A percentile compares a stretch with the other conserved stretches of the same genome.
phyloP scores from a whole-genome alignment of 2,888 invertebrate genomes.

The Cryptocephalus primarius region DNA sequence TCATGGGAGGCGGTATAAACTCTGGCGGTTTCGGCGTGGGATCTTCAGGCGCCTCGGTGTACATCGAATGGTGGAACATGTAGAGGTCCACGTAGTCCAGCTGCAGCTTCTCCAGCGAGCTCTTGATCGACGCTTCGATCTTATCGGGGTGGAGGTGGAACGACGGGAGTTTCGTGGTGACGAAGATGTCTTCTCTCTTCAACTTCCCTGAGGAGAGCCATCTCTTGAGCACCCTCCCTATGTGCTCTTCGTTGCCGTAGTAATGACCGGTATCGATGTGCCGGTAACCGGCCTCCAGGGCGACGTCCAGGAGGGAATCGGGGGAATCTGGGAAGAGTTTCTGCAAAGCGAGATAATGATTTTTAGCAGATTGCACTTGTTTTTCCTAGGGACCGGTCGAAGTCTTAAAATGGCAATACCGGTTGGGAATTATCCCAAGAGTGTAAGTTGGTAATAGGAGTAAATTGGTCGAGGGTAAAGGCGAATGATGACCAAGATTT shows the following conservation, averaged over 20 bases:
- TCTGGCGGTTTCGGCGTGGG: conserved; percentile 37
- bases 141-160: conserved; percentile 22
- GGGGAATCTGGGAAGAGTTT: too few species aligned
- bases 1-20: neutral
- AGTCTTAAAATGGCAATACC: too few species aligned
- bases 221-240: conserved; percentile 59
- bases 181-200: conserved; percentile 63
- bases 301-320: conserved; percentile 47
- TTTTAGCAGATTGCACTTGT: too few species aligned
- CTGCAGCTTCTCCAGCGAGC: conserved; percentile 55
- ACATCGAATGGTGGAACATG: conserved; percentile 64
- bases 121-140: conserved; percentile 50
- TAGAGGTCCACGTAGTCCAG: conserved; percentile 71
- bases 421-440: too few species aligned
- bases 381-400: too few species aligned
- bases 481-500: too few species aligned
- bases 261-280: conserved; percentile 70
- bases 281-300: conserved; percentile 64
- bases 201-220: conserved; percentile 57
- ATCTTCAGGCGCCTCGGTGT: conserved; percentile 40
- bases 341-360: too few species aligned
- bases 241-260: conserved; percentile 61
- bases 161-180: conserved; percentile 44
- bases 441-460: too few species aligned
- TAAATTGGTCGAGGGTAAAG: too few species aligned